Base-by-base conservation (phyloP, 2,888 invertebrate genomes). In the Lysandra coridon region DNA sequence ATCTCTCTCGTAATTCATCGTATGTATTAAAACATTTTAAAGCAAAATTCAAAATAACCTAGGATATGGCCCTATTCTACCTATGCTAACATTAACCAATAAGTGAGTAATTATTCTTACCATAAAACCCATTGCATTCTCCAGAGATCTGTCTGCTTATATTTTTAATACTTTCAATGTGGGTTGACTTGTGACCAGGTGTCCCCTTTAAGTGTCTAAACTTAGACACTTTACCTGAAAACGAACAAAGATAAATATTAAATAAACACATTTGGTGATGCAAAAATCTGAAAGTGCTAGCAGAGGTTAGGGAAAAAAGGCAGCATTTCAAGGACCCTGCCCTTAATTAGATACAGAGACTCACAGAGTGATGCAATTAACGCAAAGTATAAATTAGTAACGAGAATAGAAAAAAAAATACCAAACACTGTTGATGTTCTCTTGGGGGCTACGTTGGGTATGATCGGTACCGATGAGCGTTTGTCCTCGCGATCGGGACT, bases 201-300 rank as follows among this genome's bases (percentile, higher is more conserved):
- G 98, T 98, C 57, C 98, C 99, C 88, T 98, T 98, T 85, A 99
- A 90, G 87, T 99, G 98, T 1, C 98, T 96, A 91, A 98, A 99
- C 90, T 99, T 99, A 0, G 98, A 98, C 62, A 98, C 98, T 85
- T 92, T 93, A 10, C 91, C 91, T 93, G 82, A 0, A 79, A 83
- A 64, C 74, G 80, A 17, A 78, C 1, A 49, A 1, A 12, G 12
- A n/a, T 30, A 12, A 44, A 49, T 75, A 12, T 44, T 2, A 23
- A 23, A 62, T 62, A 62, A 64, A 10, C 64, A 30, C 2, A 14
- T 53, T 53, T 53, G 14, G 0, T 53, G 14, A 44, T 6, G 40
- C 6, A 40, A 40, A 40, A 6, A 40, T 1, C 33, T 33, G 33
- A 33, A 33, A 33, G 33, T 33, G 33, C 33, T 33, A 2, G 33